Evolutionary conservation across 2,113 vertebrate species (phyloP), one percentile per base, ranked within the genome.

Genomic region (Brachypodius melanocephalos): DNA sequence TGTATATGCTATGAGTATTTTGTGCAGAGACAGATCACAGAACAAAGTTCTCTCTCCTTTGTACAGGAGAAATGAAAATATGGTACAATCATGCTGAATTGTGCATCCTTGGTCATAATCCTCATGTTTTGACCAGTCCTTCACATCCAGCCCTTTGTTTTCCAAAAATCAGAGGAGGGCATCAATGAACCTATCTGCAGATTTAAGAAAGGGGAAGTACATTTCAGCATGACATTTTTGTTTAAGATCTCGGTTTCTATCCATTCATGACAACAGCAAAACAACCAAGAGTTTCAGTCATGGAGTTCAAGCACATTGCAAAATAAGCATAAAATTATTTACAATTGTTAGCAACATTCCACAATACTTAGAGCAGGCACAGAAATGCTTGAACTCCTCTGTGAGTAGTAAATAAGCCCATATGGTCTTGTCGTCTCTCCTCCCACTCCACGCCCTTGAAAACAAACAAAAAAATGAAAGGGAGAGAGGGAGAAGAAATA

Each of bases 341-440:
- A 59, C 84, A 91, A 89, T 95, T 96, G 67, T 88, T 94, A 78
- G 69, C 58, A 84, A 59, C 67, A 82, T 96, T 96, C 93, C 91
- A 75, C 26, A 40, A 59, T 90, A 61, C 67, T 95, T 93, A 91
- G 62, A 87, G 55, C 40, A 93, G 52, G 43, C 54, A 3, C 63
- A 92, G 75, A 96, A 95, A 96, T 78, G 77, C 77, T 75, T 93
- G 62, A 87, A 93, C 22, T 90, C 88, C 51, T 90, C 86, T 92
- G 61, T 86, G 76, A 85, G 34, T 61, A 86, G 83, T 92, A 94
- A 96, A 96, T 78, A 94, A 81, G 86, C 42, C 79, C 88, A 58
- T 62, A 63, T 62, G 73, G 52, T 92, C 79, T 82, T 75, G 69
- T 76, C 77, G 57, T 93, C 21, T 80, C 67, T 77, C 76, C 72